Conservation (phyloP, 2,888 invertebrate genomes). For the Abrostola triplasia region DNA sequence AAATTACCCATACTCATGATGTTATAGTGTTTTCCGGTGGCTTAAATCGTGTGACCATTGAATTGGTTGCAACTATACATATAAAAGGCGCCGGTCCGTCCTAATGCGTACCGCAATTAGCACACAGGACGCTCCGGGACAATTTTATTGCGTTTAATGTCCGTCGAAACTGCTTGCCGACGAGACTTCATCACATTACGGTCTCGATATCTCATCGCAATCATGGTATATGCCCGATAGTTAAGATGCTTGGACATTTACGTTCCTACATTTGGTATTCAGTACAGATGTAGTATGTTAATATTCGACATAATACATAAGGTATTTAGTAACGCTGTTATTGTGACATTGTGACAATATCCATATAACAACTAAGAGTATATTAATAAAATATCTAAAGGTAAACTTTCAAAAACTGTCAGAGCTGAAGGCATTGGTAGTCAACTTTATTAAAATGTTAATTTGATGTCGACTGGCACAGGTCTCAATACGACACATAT, state of each 20-base stretch:
- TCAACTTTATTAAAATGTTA: slow-evolving; percentile 63
- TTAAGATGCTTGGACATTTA: background rate
- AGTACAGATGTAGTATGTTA: no score
- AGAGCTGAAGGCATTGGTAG: background rate
- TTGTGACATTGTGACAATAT: no score
- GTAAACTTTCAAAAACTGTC: no score
- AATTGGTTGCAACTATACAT: slow-evolving; percentile 66
- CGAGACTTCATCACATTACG: slow-evolving; percentile 49
- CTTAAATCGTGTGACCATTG: slow-evolving; percentile 57
- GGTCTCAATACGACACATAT: slow-evolving; percentile 54
- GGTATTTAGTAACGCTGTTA: background rate
- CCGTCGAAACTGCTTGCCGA: slow-evolving; percentile 50
- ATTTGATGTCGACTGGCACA: slow-evolving; percentile 57
- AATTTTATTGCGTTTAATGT: slow-evolving; percentile 77
- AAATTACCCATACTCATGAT: slow-evolving; percentile 47
- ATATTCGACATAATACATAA: no score
- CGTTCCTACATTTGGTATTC: no score
- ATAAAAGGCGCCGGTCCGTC: slow-evolving; percentile 66
- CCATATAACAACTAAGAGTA: no score
- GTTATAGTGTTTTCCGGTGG: slow-evolving; percentile 50
- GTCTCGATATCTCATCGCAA: slow-evolving; percentile 29
- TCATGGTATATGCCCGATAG: background rate
- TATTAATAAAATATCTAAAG: no score
- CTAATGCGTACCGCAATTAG: slow-evolving; percentile 79
- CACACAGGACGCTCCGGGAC: slow-evolving; percentile 71